Conservation (phyloP, 2,888 invertebrate species). For the Pherbina coryleti region DNA sequence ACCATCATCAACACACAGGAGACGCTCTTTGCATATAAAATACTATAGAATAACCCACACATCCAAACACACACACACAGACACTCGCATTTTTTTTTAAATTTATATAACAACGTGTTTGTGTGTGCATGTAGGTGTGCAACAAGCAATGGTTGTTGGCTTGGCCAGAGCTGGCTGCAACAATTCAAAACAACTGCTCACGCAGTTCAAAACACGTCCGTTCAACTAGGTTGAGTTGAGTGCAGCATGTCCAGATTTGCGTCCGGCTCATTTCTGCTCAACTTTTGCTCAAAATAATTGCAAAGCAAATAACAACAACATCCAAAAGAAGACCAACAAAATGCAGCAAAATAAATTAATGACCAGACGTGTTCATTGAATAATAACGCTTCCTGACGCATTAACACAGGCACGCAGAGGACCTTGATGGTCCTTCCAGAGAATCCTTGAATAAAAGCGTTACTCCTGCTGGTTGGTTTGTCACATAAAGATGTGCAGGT, state of each 20-base stretch:
- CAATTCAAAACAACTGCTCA: constrained; percentile 1
- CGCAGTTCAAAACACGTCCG: constrained; percentile 4
- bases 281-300: background rate
- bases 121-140: background rate
- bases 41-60: background rate
- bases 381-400: constrained; percentile 20
- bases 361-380: constrained; percentile 35
- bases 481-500: background rate
- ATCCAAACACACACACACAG: background rate
- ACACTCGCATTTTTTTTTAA: background rate
- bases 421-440: too few relatives aligned
- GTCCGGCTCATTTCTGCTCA: background rate
- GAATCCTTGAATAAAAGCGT: too few relatives aligned
- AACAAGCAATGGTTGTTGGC: background rate
- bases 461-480: background rate
- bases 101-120: too few relatives aligned
- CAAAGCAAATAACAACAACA: background rate
- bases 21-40: constrained; percentile 6
- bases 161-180: background rate
- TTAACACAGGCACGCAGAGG: background rate
- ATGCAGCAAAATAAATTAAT: constrained; percentile 26
- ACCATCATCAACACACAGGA: constrained; percentile 17
- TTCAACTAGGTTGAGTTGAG: background rate
- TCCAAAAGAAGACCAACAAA: constrained; percentile 4
- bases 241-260: background rate